Conservation (phyloP, 2,888 invertebrate species). For the Leptinotarsa haldemani region DNA sequence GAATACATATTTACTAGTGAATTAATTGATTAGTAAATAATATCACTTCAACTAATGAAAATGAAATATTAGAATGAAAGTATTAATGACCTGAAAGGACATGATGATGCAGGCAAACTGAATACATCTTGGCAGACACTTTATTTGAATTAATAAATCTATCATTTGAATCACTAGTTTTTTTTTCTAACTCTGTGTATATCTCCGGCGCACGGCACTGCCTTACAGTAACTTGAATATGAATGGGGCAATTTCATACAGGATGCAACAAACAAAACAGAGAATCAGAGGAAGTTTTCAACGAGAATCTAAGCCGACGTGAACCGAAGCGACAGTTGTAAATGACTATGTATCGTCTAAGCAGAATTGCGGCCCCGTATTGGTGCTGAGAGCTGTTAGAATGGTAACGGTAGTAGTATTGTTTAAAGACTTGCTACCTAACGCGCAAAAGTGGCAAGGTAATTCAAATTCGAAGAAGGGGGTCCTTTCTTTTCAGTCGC, state of each 20-base stretch:
- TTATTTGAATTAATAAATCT: no score
- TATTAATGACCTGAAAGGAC: no score
- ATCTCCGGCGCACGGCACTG: conserved; percentile 1
- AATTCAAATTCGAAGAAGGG: conserved; percentile 26
- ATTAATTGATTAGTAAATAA: no score
- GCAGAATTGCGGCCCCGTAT: neutral
- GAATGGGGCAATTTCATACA: conserved; percentile 41
- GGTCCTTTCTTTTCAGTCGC: neutral
- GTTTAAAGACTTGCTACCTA: conserved; percentile 2
- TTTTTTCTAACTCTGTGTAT: no score
- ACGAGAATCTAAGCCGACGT: conserved; percentile 27
- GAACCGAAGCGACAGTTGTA: conserved; percentile 15
- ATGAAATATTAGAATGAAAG: no score
- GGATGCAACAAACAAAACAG: conserved; percentile 36
- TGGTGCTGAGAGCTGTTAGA: neutral
- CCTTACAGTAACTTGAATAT: neutral
- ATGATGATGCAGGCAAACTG: no score
- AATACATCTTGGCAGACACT: no score
- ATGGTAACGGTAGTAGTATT: neutral
- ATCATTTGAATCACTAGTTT: no score
- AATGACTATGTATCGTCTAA: conserved; percentile 7
- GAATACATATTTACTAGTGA: no score
- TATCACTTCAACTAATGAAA: no score
- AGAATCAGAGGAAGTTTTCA: conserved; percentile 31
- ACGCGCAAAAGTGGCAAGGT: conserved; percentile 17